These are phyloP conservation scores for Proteles cristata DNA, from an alignment of 2,113 vertebrate species.

Conservation along the genomic window DNA sequence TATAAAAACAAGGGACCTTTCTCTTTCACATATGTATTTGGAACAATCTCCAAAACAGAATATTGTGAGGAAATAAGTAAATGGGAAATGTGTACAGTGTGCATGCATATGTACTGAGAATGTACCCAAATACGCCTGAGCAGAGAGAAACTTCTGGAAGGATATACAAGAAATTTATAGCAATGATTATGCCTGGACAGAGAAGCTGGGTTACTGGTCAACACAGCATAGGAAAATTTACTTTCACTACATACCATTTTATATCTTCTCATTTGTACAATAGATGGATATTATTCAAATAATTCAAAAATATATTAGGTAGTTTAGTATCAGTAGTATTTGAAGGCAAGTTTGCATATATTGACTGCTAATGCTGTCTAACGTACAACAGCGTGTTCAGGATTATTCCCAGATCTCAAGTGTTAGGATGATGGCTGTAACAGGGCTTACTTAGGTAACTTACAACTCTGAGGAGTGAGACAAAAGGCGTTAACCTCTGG, in stretches of 20 bases:
- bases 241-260: background rate
- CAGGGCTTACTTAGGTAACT: background rate
- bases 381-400: background rate
- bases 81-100: too few relatives aligned
- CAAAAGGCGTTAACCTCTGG: background rate
- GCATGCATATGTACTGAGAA: background rate
- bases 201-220: background rate
- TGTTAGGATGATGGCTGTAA: background rate
- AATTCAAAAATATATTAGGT: background rate
- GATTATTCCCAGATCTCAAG: background rate
- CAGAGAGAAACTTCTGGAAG: background rate
- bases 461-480: background rate
- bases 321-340: background rate
- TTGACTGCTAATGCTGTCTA: background rate
- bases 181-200: background rate
- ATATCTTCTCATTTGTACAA: background rate
- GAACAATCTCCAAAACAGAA: background rate
- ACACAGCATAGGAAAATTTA: background rate
- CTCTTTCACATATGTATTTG: background rate
- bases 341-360: background rate
- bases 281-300: background rate
- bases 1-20: background rate
- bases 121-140: background rate
- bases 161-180: background rate
- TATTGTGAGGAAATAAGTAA: background rate